A percentile compares a stretch with the other conserved stretches of the same genome.
Evolutionary conservation across 2,797 vertebrate species (phyloP).

Genomic region (Pseudocheirus occidentalis): DNA sequence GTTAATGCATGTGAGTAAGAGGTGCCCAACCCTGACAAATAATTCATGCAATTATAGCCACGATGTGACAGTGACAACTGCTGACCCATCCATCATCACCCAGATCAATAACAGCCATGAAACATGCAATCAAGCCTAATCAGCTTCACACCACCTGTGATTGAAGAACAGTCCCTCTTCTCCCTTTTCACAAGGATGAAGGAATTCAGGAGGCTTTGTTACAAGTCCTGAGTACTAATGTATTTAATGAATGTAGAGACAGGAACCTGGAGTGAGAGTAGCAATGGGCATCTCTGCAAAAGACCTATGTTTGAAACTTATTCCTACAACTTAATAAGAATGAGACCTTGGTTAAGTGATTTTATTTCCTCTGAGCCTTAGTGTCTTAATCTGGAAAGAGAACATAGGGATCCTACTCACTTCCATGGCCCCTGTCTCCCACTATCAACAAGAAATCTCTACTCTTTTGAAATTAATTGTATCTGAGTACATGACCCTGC

Average conservation of each 20-base stretch:
- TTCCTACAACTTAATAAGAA: neutral
- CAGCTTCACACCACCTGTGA: constrained; percentile 76
- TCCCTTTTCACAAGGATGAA: constrained; percentile 58
- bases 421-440: neutral
- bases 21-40: constrained; percentile 81
- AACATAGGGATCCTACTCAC: neutral
- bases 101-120: constrained; percentile 83
- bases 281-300: neutral
- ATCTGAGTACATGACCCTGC: neutral
- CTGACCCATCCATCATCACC: constrained; percentile 79
- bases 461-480: neutral
- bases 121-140: constrained; percentile 83
- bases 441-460: neutral
- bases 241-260: neutral
- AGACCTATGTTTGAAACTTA: neutral
- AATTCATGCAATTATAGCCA: constrained; percentile 84
- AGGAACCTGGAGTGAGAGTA: neutral
- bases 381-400: neutral
- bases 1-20: constrained; percentile 83
- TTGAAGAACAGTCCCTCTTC: constrained; percentile 74
- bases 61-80: constrained; percentile 81
- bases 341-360: neutral
- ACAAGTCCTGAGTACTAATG: constrained; percentile 43
- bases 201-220: constrained; percentile 63
- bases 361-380: neutral